Base-by-base conservation (phyloP, 1,140 invertebrate species). In the Cotesia vestalis region DNA sequence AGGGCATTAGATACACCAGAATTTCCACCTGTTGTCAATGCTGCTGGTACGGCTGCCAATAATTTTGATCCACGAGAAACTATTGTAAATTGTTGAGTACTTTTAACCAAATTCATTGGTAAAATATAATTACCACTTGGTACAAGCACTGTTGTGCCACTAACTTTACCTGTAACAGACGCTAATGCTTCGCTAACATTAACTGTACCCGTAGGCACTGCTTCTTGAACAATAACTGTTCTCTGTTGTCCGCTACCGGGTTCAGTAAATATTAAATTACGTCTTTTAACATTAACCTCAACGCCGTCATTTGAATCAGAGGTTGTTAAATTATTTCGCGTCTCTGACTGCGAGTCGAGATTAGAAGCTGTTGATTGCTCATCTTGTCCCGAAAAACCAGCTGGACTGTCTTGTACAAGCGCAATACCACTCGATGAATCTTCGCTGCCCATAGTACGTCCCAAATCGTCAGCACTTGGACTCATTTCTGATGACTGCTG, bases 391-490 rank as follows among this genome's bases (percentile, higher is more conserved):
- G 84, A 77, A 14, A 84, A 86, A 0, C 83, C 79, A 0, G 79
- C 82, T 0, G 85, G 84, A 55, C 85, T 85, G 57, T 87, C 87
- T 52, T 88, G 88, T 14, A 88, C 81, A 11, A 90, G 90, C 3
- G 90, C 90, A 2, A 91, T 86, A 0, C 91, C 91, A 76, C 91
- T 91, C 0, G 90, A 91, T 55, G 91, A 92, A 75, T 92, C 91
- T 78, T 92, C 91, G 69, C 91, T 92, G 0, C 91, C 91, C 87
- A 92, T 90, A 0, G 91, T 92, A 4, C 90, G 81, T 4, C 89
- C 88, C 0, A 87, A 87, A 77, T 92, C 91, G 4, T 93, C 92
- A 1, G 86, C 79, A 59, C 90, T 90, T 0, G 91, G 90, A 77
- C 90, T 91, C 51, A 89, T 79, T 61, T 91, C 90, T 72, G 88